Base-by-base conservation (phyloP, 2,888 invertebrate species). In the Lasius platythorax region DNA sequence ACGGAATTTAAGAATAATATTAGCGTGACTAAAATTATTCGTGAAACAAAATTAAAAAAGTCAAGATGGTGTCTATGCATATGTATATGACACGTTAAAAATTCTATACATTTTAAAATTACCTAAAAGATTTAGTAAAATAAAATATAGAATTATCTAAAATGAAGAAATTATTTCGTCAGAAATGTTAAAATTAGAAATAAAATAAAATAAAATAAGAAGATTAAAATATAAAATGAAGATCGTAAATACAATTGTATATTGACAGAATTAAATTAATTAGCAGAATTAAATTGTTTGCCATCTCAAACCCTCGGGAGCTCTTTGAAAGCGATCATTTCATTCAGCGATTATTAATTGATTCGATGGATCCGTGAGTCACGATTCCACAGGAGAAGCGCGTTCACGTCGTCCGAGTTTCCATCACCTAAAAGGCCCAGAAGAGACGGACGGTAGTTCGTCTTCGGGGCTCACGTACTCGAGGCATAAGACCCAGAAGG, bases 391-490 rank as follows among this genome's bases (percentile, higher is more conserved):
- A n/a, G 11, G 9, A 66, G 40, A n/a, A 53, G 63, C n/a, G 68
- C 78, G 28, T 37, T 12, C 28, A 28, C 43, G 37, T 40, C 18
- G 53, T 56, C 30, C 37, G 68, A 9, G 40, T 68, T 70, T 33
- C 33, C 72, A 43, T 76, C 40, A 40, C 15, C 53, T 18, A 76
- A 33, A 43, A 15, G 46, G 5, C 9, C 12, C n/a, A n/a, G 50
- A 76, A 53, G 61, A 53, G 58, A 40, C 43, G 23, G 73, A 61
- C 74, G 43, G 79, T 79, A 81, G 79, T 79, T 23, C 43, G 33
- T 72, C 73, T 73, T 11, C 18, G 37, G 18, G 37, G 12, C 79
- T 79, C 79, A 81, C 79, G 79, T 81, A 81, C 12, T 37, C 28
- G 33, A 56, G 28, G 53, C 40, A 67, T 40, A 67, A 58, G 70